A percentile compares a stretch with the other conserved stretches of the same genome.
Evolutionary conservation across 2,113 vertebrate genomes (phyloP).

Genomic region (Micronisus gabar): DNA sequence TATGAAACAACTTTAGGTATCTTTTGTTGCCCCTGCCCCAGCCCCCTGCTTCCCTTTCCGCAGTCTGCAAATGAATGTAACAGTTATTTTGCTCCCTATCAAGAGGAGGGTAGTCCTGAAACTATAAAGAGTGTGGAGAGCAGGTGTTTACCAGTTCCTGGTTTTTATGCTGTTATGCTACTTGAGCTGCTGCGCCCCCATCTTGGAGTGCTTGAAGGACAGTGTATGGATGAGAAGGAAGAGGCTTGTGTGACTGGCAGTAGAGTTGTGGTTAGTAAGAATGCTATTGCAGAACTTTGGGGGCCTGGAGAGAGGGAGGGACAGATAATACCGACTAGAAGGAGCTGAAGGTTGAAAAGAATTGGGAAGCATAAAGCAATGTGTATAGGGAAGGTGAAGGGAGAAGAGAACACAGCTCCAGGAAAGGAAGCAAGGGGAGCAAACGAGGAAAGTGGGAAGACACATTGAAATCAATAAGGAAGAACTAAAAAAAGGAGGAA

Average conservation of each 20-base stretch:
- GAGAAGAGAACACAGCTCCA: neutral
- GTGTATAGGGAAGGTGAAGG: neutral
- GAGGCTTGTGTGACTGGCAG: neutral
- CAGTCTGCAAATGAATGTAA: neutral
- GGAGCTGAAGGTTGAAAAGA: neutral
- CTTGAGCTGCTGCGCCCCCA: neutral
- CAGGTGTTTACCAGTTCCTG: neutral
- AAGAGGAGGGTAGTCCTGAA: neutral
- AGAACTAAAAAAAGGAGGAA: neutral
- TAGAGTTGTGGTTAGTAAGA: neutral
- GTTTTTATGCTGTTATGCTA: neutral
- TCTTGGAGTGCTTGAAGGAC: neutral
- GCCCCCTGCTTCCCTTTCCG: neutral
- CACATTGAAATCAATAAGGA: neutral
- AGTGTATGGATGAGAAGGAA: neutral
- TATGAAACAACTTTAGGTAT: neutral
- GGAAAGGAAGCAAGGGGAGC: neutral
- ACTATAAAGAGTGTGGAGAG: neutral
- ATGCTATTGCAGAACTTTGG: neutral
- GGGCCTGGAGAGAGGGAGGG: neutral
- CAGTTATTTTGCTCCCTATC: neutral
- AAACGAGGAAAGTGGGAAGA: neutral
- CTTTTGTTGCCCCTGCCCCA: neutral
- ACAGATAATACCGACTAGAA: neutral
- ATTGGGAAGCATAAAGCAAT: neutral